phyloP scores from a whole-genome alignment of 2,797 vertebrate genomes.

The Micropoecilia bifurca region DNA sequence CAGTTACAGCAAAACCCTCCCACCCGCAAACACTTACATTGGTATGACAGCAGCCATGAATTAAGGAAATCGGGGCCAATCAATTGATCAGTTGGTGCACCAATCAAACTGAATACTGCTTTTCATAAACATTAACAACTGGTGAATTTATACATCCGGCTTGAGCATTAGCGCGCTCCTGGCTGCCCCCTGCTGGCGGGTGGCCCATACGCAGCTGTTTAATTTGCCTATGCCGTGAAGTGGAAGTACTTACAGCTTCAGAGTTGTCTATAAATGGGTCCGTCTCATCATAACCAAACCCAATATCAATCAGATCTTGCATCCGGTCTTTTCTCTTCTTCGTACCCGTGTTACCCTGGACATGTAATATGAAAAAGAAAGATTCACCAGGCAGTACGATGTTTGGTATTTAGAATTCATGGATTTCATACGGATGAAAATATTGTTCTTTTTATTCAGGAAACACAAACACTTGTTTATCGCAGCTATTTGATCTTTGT shows the following conservation, averaged over 20 bases:
- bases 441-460: background rate
- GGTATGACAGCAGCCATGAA: too few species aligned
- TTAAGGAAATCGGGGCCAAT: too few species aligned
- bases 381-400: too few species aligned
- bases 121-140: background rate
- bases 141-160: background rate
- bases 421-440: background rate
- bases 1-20: background rate
- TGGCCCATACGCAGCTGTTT: background rate
- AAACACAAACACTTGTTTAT: background rate
- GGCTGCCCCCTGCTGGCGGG: background rate
- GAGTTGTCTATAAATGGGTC: constrained; percentile 99
- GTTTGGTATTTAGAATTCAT: background rate
- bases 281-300: constrained; percentile 96
- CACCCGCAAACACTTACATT: too few species aligned
- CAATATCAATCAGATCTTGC: constrained; percentile 96
- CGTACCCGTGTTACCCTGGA: constrained; percentile 76
- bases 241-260: constrained; percentile 90
- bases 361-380: constrained; percentile 1
- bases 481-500: background rate
- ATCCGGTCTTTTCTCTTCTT: constrained; percentile 92
- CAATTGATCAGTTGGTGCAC: too few species aligned
- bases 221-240: background rate
- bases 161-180: background rate
- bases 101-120: background rate